phyloP scores from a whole-genome alignment of 1,140 invertebrate species.

The Andricus grossulariae region DNA sequence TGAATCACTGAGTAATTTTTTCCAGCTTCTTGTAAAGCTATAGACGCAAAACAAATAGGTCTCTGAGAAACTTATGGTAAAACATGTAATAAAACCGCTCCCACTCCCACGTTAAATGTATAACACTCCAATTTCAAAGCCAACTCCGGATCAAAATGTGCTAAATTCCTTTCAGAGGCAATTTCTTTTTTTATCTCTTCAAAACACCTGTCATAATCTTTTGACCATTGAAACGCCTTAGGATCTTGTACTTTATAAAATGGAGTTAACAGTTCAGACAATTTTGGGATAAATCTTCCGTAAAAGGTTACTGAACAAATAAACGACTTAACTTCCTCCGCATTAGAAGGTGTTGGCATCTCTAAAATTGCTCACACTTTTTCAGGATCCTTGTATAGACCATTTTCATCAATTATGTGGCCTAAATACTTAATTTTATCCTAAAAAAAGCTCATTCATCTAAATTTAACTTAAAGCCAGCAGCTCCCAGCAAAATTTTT shows the following conservation, averaged over 20 bases:
- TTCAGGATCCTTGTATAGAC: slow-evolving; percentile 63
- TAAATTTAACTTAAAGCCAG: not conserved
- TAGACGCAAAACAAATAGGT: slow-evolving; percentile 71
- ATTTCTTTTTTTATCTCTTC: slow-evolving; percentile 52
- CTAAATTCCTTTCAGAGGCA: slow-evolving; percentile 52
- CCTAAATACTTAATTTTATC: slow-evolving; percentile 65
- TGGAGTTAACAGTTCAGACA: not conserved
- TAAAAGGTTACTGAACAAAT: slow-evolving; percentile 58
- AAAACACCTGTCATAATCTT: slow-evolving; percentile 60
- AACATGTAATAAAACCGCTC: slow-evolving; percentile 62
- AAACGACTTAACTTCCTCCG: slow-evolving; percentile 65
- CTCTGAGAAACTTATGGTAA: slow-evolving; percentile 52
- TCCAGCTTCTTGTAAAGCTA: slow-evolving; percentile 62
- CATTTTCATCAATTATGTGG: slow-evolving; percentile 59
- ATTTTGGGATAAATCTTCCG: not conserved
- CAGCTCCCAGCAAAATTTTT: no score
- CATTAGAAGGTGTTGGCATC: slow-evolving; percentile 56
- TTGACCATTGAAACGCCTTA: slow-evolving; percentile 57
- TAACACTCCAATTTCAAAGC: slow-evolving; percentile 60
- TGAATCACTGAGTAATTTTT: slow-evolving; percentile 76
- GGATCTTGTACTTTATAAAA: slow-evolving; percentile 51
- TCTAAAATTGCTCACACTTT: slow-evolving; percentile 63
- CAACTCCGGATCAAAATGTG: slow-evolving; percentile 57
- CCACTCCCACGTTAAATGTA: slow-evolving; percentile 61
- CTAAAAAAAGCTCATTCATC: slow-evolving; percentile 56